Evolutionary conservation across 1,140 invertebrate genomes (phyloP).

Genomic region (Thalassaphorura encarpata): DNA sequence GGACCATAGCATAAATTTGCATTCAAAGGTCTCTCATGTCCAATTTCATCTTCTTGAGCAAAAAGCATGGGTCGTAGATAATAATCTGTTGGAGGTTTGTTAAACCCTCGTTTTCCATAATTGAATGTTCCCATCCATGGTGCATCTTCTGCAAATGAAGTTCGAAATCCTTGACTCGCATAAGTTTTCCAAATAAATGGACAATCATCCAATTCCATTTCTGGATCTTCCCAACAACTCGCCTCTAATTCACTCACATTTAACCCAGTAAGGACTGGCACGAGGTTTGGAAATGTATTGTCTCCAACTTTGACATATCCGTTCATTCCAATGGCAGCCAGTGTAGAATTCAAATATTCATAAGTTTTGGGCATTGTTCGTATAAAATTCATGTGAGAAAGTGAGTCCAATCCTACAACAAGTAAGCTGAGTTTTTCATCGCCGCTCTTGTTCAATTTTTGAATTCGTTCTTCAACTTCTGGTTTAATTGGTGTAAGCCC

Average conservation of each 20-base stretch:
- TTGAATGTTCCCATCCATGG: constrained; percentile 43
- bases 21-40: constrained; percentile 8
- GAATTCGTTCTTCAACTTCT: no score
- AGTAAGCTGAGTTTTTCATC: constrained; percentile 37
- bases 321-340: constrained; percentile 33
- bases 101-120: constrained; percentile 41
- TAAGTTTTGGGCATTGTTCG: constrained; percentile 45
- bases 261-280: constrained; percentile 57
- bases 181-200: constrained; percentile 45
- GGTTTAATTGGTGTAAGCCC: no score
- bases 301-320: constrained; percentile 38
- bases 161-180: constrained; percentile 39
- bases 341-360: constrained; percentile 35
- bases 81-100: constrained; percentile 40
- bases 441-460: no score
- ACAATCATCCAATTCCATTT: constrained; percentile 40
- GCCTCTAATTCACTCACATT: constrained; percentile 46
- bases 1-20: constrained; percentile 32
- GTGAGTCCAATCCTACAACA: constrained; percentile 46
- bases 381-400: constrained; percentile 48
- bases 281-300: constrained; percentile 67
- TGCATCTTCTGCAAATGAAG: constrained; percentile 43
- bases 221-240: constrained; percentile 39
- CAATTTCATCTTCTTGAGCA: constrained; percentile 16
- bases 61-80: constrained; percentile 45